Percentiles rank a stretch among this genome's conserved stretches.
phyloP scores from a whole-genome alignment of 2,797 vertebrate genomes.

The Phrynocephalus forsythii region DNA sequence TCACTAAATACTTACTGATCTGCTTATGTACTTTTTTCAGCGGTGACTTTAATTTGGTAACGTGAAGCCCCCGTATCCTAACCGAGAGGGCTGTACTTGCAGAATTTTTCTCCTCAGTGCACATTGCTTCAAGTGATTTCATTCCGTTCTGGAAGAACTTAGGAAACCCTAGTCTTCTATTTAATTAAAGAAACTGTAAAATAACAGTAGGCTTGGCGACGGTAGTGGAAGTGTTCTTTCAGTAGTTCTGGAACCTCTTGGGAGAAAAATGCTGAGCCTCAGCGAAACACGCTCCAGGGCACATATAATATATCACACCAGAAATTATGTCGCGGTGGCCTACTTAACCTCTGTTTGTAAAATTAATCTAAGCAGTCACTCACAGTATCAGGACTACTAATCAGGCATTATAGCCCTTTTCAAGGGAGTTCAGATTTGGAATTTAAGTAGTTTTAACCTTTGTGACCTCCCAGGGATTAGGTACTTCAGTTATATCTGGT shows the following conservation, averaged over 20 bases:
- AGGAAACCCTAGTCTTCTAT: constrained; percentile 3
- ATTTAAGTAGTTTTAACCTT: constrained; percentile 33
- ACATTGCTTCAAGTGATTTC: not conserved
- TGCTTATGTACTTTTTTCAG: not conserved
- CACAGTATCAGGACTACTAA: constrained; percentile 21
- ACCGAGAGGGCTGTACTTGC: not conserved
- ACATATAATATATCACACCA: constrained; percentile 14
- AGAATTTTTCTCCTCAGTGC: not conserved
- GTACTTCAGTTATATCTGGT: constrained; percentile 46
- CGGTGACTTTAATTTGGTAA: not conserved
- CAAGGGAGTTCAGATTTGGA: constrained; percentile 33
- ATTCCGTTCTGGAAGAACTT: not conserved
- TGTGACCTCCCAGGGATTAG: constrained; percentile 11
- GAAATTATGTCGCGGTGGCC: constrained; percentile 1
- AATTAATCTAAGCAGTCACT: constrained; percentile 39
- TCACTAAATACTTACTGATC: no score
- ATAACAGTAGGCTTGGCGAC: not conserved
- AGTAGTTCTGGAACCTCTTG: not conserved
- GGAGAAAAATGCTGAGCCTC: not conserved
- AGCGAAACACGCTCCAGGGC: not conserved
- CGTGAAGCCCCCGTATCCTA: not conserved
- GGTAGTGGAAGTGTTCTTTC: not conserved
- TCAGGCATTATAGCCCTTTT: constrained; percentile 37
- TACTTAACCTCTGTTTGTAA: constrained; percentile 34
- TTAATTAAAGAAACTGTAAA: constrained; percentile 1